These are phyloP conservation scores for Boulengeromyrus knoepffleri DNA, from an alignment of 2,113 vertebrate genomes.

Conservation along the genomic window DNA sequence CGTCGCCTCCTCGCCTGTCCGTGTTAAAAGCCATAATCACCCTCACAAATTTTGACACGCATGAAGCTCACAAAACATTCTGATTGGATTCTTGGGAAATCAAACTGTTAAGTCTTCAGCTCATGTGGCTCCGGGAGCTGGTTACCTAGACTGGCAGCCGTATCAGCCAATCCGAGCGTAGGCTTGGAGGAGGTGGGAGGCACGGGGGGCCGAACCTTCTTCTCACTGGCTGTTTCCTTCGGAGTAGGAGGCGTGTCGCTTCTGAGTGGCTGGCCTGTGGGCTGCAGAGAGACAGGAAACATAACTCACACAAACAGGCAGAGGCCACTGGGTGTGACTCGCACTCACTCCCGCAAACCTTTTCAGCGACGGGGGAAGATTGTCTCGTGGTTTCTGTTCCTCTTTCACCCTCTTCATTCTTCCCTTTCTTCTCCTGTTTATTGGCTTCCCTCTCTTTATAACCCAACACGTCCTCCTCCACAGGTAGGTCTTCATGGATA, in stretches of 20 bases:
- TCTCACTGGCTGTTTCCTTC: constrained; percentile 50
- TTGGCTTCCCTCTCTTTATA: constrained; percentile 39
- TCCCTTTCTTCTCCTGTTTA: constrained; percentile 45
- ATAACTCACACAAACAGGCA: background rate
- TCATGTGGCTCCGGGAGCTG: background rate
- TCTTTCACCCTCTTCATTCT: background rate
- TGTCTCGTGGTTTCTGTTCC: constrained; percentile 48
- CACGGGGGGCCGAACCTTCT: constrained; percentile 49
- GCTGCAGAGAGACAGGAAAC: background rate
- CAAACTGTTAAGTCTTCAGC: background rate
- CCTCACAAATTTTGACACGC: background rate
- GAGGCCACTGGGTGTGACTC: background rate
- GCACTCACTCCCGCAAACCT: constrained; percentile 34
- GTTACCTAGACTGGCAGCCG: constrained; percentile 60
- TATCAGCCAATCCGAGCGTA: constrained; percentile 43
- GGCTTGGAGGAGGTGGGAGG: constrained; percentile 48
- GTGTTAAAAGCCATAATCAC: constrained; percentile 8
- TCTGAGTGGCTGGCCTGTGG: constrained; percentile 43
- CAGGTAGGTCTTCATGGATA: constrained; percentile 22
- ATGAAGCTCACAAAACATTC: background rate
- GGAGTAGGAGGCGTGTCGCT: constrained; percentile 45
- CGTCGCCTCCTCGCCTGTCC: constrained; percentile 49
- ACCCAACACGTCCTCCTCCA: constrained; percentile 42
- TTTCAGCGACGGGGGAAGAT: constrained; percentile 54
- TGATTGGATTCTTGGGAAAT: background rate